Conservation (phyloP, 2,888 invertebrate genomes). For the Eupithecia insigniata region DNA sequence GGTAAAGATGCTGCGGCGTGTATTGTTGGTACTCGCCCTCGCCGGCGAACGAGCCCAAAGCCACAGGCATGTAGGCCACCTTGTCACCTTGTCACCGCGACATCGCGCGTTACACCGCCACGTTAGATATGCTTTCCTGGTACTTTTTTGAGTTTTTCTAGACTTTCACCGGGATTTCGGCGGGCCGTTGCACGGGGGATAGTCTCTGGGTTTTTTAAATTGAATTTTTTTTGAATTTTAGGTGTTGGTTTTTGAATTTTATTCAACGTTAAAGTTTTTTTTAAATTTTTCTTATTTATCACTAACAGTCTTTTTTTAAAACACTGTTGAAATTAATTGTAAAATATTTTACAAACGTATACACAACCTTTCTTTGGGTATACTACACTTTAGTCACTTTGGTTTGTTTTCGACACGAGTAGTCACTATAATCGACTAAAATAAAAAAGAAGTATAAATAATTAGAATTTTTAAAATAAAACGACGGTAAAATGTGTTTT, state of each 20-base stretch:
- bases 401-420: slow-evolving; percentile 19
- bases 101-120: slow-evolving; percentile 62
- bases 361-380: background rate
- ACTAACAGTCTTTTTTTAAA: background rate
- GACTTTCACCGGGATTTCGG: background rate
- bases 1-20: slow-evolving; percentile 70
- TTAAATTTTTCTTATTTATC: background rate
- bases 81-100: slow-evolving; percentile 87
- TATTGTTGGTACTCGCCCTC: slow-evolving; percentile 84
- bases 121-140: slow-evolving; percentile 25
- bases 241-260: slow-evolving; percentile 1
- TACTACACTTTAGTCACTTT: slow-evolving; percentile 39
- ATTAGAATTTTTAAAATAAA: slow-evolving; percentile 15
- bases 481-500: slow-evolving; percentile 12
- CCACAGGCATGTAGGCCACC: slow-evolving; percentile 87
- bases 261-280: background rate
- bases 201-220: background rate
- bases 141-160: slow-evolving; percentile 17
- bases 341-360: background rate
- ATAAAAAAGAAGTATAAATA: slow-evolving; percentile 8
- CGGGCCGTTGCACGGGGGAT: background rate
- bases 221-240: slow-evolving; percentile 3
- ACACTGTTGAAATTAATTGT: background rate
- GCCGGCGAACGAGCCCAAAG: slow-evolving; percentile 86
- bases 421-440: slow-evolving; percentile 19